Evolutionary conservation across 2,888 invertebrate genomes (phyloP), one percentile per base, ranked within the genome.

Genomic region (Drosophila flavopinicola): DNA sequence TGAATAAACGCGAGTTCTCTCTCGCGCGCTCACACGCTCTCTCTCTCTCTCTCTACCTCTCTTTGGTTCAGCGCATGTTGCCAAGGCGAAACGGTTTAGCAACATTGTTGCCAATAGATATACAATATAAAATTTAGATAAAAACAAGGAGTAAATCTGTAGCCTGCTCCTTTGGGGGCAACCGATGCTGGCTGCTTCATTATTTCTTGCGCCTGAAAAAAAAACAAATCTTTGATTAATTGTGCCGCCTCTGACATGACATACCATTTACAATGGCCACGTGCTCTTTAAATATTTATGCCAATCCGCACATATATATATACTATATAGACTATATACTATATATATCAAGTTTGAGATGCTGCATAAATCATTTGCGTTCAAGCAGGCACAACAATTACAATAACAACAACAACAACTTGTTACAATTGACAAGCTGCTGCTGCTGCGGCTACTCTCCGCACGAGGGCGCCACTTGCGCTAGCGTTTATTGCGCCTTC

Each of bases 191-290:
- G 32, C 6, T 48, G 48, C 45, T 66, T 73, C 45, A 66, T 63
- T 56, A 64, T 52, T 15, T n/a, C n/a, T 67, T 52, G 53, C 33
- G 42, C 30, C 44, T n/a, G n/a, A n/a, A n/a, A n/a, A 54, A 83
- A 72, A 64, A 75, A 66, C 74, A 82, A 87, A 85, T 87, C 82
- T 85, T 82, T 82, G 80, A 82, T 82, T 82, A 82, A 87, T 82
- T 82, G 87, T 77, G 54, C 60, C 54, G 65, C 82, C 49, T 58
- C 66, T 61, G 75, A 87, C 80, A 80, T 60, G 85, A 74, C 80
- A 84, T 73, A 80, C 87, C 85, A 80, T 80, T 80, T 80, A 80
- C 85, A 86, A 86, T 70, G 63, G 85, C 87, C 85, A 82, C 75
- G 75, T 66, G 85, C 80, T 82, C 78, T 82, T 82, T 87, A 80